Percentiles rank a stretch among this genome's conserved stretches.
phyloP scores from a whole-genome alignment of 2,113 vertebrate species.

The Eulemur macaco region DNA sequence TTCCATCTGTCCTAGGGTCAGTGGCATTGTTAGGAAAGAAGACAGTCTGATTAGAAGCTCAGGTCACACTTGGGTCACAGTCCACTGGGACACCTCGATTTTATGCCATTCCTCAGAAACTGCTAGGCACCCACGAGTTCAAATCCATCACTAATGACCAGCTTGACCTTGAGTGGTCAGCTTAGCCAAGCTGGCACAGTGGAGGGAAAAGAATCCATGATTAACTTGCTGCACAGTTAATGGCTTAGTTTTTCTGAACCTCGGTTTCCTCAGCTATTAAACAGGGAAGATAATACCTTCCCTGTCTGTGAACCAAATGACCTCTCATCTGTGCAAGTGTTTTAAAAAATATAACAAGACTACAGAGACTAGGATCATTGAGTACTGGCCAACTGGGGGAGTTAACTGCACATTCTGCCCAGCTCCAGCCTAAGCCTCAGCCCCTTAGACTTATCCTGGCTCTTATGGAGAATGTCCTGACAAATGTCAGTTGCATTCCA shows the following conservation, averaged over 20 bases:
- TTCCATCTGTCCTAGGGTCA: background rate
- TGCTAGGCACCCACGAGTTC: background rate
- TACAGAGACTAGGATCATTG: background rate
- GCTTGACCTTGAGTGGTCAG: background rate
- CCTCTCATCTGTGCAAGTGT: background rate
- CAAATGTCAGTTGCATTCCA: background rate
- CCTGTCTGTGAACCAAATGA: background rate
- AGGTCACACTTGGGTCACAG: background rate
- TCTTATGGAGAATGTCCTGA: background rate
- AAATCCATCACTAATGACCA: conserved; percentile 8
- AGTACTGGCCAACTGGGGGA: background rate
- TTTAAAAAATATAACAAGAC: conserved; percentile 17
- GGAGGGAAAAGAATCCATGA: background rate
- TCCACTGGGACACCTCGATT: background rate
- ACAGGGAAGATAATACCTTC: background rate
- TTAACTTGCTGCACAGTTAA: background rate
- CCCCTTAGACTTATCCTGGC: background rate
- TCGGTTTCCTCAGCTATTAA: background rate
- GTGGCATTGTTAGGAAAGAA: background rate
- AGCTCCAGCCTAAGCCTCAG: background rate
- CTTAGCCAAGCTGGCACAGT: background rate
- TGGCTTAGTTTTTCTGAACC: background rate
- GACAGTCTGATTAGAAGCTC: background rate
- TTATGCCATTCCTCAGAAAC: background rate
- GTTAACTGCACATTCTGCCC: background rate